These are phyloP conservation scores for Mesocricetus auratus DNA, from an alignment of 2,113 vertebrate species.

Conservation along the genomic window DNA sequence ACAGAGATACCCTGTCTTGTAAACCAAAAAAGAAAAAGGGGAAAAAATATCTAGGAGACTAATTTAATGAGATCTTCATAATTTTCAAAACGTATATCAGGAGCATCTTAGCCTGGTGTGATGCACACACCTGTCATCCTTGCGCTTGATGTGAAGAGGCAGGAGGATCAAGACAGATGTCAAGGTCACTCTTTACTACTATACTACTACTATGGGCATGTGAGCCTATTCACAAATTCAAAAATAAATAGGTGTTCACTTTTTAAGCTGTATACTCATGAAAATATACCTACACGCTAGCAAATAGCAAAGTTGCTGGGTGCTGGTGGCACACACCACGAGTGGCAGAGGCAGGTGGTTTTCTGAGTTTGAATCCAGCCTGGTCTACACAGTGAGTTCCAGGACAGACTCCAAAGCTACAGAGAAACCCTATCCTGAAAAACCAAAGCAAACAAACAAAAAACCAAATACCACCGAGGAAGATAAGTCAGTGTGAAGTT, in stretches of 20 bases:
- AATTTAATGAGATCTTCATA: background rate
- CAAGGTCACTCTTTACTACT: background rate
- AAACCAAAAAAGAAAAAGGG: too few relatives aligned
- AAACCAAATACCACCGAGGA: background rate
- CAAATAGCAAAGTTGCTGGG: background rate
- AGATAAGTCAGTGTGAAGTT: background rate
- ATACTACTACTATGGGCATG: background rate
- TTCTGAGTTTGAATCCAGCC: too few relatives aligned
- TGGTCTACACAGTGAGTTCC: too few relatives aligned
- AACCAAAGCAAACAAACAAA: too few relatives aligned
- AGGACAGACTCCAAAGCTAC: too few relatives aligned
- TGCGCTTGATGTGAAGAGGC: background rate
- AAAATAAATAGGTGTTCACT: background rate
- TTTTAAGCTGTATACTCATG: background rate
- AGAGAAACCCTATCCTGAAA: too few relatives aligned
- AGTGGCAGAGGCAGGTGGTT: too few relatives aligned
- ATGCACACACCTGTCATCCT: background rate
- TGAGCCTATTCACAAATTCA: background rate
- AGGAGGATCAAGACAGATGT: background rate
- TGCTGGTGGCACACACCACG: too few relatives aligned
- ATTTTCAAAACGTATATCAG: conserved; percentile 5
- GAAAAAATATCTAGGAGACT: too few relatives aligned
- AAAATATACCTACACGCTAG: background rate
- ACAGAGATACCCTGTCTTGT: too few relatives aligned
- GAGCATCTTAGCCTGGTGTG: background rate